phyloP scores from a whole-genome alignment of 2,888 invertebrate species.

The Acrobeloides nanus region DNA sequence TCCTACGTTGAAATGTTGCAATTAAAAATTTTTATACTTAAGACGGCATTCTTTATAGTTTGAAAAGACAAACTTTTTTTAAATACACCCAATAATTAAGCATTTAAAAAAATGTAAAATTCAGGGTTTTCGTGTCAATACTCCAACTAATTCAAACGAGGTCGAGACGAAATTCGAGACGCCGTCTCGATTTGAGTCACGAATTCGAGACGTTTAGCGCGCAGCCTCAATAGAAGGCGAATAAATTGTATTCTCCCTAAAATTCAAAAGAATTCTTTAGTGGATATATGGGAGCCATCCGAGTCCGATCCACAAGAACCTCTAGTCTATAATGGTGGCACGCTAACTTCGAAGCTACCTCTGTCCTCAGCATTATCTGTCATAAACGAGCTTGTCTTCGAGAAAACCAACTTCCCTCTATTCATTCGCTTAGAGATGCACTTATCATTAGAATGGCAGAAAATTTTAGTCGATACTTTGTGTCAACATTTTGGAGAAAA shows the following conservation, averaged over 20 bases:
- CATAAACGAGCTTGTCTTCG: conserved; percentile 59
- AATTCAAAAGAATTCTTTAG: conserved; percentile 45
- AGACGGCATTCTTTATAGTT: no score
- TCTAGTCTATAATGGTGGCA: conserved; percentile 60
- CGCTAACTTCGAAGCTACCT: conserved; percentile 59
- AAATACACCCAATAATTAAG: no score
- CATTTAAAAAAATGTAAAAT: no score
- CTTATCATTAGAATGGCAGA: conserved; percentile 57
- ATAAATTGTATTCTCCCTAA: conserved; percentile 2
- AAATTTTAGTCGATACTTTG: conserved; percentile 54
- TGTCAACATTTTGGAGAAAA: conserved; percentile 53
- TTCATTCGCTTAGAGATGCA: conserved; percentile 59
- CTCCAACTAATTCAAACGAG: no score
- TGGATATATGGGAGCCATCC: conserved; percentile 61
- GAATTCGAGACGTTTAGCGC: no score
- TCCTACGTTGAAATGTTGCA: no score
- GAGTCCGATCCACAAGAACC: conserved; percentile 56
- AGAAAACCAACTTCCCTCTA: conserved; percentile 56
- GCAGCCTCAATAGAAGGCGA: no score
- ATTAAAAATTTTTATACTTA: no score
- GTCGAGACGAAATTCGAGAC: no score
- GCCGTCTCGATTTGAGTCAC: no score
- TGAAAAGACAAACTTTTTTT: no score
- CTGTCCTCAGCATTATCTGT: conserved; percentile 56
- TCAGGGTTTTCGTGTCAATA: no score